These are phyloP conservation scores for Euproctis similis DNA, from an alignment of 2,888 invertebrate genomes.

Conservation along the genomic window DNA sequence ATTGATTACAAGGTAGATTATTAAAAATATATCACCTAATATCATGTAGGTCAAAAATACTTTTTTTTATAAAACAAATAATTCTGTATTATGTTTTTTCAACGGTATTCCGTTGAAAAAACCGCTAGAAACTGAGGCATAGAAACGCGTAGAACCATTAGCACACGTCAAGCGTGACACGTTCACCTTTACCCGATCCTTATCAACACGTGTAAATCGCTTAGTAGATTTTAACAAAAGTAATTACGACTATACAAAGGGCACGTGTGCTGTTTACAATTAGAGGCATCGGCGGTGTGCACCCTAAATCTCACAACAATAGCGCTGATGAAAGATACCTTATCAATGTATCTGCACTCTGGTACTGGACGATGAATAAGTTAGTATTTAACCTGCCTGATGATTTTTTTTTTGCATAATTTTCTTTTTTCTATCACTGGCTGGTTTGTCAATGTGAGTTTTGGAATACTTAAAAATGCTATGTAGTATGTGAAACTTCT, in stretches of 20 bases:
- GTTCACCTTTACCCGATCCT: slow-evolving; percentile 45
- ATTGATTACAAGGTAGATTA: too few relatives aligned
- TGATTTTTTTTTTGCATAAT: too few relatives aligned
- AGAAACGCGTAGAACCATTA: slow-evolving; percentile 15
- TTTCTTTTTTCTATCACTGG: too few relatives aligned
- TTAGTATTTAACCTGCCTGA: slow-evolving; percentile 51
- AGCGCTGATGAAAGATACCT: slow-evolving; percentile 50
- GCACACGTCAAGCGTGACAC: slow-evolving; percentile 36
- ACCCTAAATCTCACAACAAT: slow-evolving; percentile 52
- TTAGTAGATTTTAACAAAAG: slow-evolving; percentile 57
- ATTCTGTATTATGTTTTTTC: too few relatives aligned
- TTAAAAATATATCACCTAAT: too few relatives aligned
- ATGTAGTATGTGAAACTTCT: too few relatives aligned
- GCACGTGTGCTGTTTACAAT: slow-evolving; percentile 20
- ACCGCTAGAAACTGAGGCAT: slow-evolving; percentile 9
- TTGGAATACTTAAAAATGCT: too few relatives aligned
- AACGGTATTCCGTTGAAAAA: slow-evolving; percentile 4
- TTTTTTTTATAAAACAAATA: too few relatives aligned
- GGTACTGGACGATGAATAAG: slow-evolving; percentile 51
- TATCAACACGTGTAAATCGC: slow-evolving; percentile 56
- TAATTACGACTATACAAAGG: slow-evolving; percentile 55
- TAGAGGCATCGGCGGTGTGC: slow-evolving; percentile 30
- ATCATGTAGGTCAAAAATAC: too few relatives aligned
- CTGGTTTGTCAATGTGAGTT: too few relatives aligned
- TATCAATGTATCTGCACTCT: slow-evolving; percentile 56